Conservation (phyloP, 37 sponge, comb jelly and placozoan species). For the Cladorhizidae sp. region DNA sequence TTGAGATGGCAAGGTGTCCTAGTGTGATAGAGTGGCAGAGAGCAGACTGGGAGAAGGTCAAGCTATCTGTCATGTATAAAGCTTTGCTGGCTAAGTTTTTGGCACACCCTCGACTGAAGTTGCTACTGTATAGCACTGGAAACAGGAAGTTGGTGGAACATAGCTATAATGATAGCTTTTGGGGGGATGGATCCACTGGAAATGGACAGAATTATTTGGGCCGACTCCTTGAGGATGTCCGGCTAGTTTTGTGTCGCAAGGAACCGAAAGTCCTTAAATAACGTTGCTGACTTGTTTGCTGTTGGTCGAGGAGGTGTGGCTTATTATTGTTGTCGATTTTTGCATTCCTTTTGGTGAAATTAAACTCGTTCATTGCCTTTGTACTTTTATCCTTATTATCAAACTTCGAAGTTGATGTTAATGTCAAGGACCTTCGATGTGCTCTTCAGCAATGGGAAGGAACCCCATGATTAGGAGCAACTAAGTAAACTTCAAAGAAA, state of each 20-base stretch:
- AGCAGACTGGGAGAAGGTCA: constrained; percentile 71
- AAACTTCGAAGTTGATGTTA: too few relatives aligned
- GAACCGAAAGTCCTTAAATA: neutral
- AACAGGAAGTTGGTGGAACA: constrained; percentile 57
- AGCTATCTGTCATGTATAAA: constrained; percentile 55
- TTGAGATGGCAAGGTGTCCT: constrained; percentile 45
- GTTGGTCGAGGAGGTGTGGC: too few relatives aligned
- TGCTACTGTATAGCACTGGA: constrained; percentile 31
- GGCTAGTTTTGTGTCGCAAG: neutral
- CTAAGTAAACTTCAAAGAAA: too few relatives aligned
- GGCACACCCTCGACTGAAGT: constrained; percentile 28
- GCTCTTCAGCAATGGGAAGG: too few relatives aligned
- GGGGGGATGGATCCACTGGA: constrained; percentile 80
- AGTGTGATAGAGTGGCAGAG: constrained; percentile 28
- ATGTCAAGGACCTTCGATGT: too few relatives aligned
- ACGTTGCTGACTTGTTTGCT: too few relatives aligned
- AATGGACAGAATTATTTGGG: constrained; percentile 63
- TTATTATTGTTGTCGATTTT: too few relatives aligned
- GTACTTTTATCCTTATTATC: too few relatives aligned
- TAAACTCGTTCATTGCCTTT: too few relatives aligned
- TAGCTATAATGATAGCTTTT: constrained; percentile 59
- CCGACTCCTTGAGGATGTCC: constrained; percentile 55
- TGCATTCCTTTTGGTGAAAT: too few relatives aligned
- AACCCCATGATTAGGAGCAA: too few relatives aligned
- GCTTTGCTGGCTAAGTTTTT: constrained; percentile 54